phyloP scores from a whole-genome alignment of 2,113 vertebrate species.

The Candoia aspera region DNA sequence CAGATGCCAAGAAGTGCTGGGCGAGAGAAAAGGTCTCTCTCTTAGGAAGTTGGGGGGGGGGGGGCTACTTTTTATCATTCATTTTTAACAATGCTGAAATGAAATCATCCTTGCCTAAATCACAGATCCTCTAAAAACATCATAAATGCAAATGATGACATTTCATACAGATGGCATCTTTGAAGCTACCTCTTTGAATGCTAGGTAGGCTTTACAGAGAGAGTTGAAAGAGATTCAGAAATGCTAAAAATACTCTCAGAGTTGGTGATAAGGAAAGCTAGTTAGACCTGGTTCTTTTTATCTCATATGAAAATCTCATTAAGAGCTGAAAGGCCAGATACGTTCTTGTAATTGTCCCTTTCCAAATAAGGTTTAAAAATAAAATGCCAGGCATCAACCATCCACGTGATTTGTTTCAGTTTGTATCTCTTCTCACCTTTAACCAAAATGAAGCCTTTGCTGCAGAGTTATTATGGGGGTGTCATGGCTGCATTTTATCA shows the following conservation, averaged over 20 bases:
- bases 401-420: background rate
- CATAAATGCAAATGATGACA: slow-evolving; percentile 68
- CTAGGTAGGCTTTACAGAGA: slow-evolving; percentile 58
- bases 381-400: background rate
- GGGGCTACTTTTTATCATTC: slow-evolving; percentile 1
- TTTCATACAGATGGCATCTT: slow-evolving; percentile 62
- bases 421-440: background rate
- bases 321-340: slow-evolving; percentile 33
- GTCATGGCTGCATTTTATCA: background rate
- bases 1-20: slow-evolving; percentile 14
- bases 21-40: slow-evolving; percentile 40
- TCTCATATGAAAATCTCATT: slow-evolving; percentile 65
- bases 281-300: slow-evolving; percentile 50
- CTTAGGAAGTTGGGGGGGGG: slow-evolving; percentile 18
- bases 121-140: slow-evolving; percentile 60
- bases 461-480: background rate
- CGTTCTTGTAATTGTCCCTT: slow-evolving; percentile 9
- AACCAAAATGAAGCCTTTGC: background rate
- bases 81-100: slow-evolving; percentile 56
- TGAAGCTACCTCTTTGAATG: slow-evolving; percentile 65
- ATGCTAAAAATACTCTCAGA: slow-evolving; percentile 56
- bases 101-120: slow-evolving; percentile 59
- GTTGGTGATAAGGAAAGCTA: slow-evolving; percentile 52
- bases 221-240: slow-evolving; percentile 57
- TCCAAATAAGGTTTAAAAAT: slow-evolving; percentile 39